Conservation (phyloP, 2,797 vertebrate genomes). For the Thripadectes ignobilis region DNA sequence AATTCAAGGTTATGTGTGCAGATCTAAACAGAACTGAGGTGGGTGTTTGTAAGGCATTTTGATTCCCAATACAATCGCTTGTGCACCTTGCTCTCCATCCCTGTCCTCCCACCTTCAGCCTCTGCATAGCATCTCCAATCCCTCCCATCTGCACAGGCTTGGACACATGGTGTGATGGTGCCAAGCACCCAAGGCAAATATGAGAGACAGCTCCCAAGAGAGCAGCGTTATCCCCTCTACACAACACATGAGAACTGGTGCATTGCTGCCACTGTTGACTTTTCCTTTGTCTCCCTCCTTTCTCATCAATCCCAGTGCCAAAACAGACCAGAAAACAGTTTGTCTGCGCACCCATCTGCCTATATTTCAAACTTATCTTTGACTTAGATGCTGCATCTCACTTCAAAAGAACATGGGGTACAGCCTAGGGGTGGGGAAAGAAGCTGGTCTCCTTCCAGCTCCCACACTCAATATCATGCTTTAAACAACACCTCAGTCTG, state of each 20-base stretch:
- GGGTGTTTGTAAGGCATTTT: not conserved
- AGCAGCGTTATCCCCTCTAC: not conserved
- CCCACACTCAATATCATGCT: not conserved
- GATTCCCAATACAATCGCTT: not conserved
- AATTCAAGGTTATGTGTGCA: not conserved
- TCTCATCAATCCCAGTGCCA: not conserved
- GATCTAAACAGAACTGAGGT: not conserved
- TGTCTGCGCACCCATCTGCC: not conserved
- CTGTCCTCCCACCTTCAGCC: not conserved
- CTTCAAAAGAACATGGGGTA: not conserved
- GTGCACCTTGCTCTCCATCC: not conserved
- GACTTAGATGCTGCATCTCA: not conserved
- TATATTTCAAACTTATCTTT: not conserved
- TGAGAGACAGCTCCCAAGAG: not conserved
- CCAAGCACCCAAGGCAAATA: not conserved
- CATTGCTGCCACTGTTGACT: not conserved
- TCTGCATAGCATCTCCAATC: not conserved
- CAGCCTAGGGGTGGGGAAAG: not conserved
- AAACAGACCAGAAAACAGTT: not conserved
- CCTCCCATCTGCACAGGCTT: not conserved
- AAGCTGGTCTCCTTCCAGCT: not conserved
- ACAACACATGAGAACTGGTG: not conserved
- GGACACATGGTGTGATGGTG: not conserved
- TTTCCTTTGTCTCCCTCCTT: not conserved
- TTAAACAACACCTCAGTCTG: not conserved